Base-by-base conservation (phyloP, 2,113 vertebrate species). In the Romanogobio albipinnatus region DNA sequence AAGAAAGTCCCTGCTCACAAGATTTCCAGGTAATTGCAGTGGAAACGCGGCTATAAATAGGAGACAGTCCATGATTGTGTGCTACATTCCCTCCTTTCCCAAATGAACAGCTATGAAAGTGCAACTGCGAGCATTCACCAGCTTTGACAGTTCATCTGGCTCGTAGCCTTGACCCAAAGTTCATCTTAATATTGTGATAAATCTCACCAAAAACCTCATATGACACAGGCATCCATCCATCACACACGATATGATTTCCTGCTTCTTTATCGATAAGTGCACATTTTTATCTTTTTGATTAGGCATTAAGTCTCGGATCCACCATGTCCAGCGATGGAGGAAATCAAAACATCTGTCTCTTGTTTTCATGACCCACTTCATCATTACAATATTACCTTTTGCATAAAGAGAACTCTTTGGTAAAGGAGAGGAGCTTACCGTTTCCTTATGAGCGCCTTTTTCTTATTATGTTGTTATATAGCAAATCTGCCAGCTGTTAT, bases 401-500 rank as follows among this genome's bases (percentile, higher is more conserved):
- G 71, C 82, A 85, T 89, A 70, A 45, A 73, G 49, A 64, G 49
- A 66, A 84, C 84, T 86, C 86, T 62, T 84, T 81, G 66, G 81
- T 73, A 59, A 51, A 77, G 64, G 68, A 86, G 83, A 90, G 83
- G 85, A 90, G 79, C 88, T 85, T 85, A 85, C 76, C 14, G 24
- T 83, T 85, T 85, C 84, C 84, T 88, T 86, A 86, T 85, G 85
- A 87, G 62, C 29, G 62, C 56, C 51, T 87, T 91, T 85, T 78
- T 89, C 51, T 93, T 87, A 91, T 92, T 87, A 90, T 33, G 71
- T 86, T 75, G 36, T 87, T 90, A 89, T 89, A 87, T 88, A 86
- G 79, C 62, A 89, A 88, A 90, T 89, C 89, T 90, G 87, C 86
- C 85, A 0, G 79, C 85, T 89, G 88, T 85, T 92, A 92, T 92